Percentiles rank a stretch among this genome's conserved stretches.
phyloP scores from a whole-genome alignment of 2,888 invertebrate species.

The Apodemia duryi region DNA sequence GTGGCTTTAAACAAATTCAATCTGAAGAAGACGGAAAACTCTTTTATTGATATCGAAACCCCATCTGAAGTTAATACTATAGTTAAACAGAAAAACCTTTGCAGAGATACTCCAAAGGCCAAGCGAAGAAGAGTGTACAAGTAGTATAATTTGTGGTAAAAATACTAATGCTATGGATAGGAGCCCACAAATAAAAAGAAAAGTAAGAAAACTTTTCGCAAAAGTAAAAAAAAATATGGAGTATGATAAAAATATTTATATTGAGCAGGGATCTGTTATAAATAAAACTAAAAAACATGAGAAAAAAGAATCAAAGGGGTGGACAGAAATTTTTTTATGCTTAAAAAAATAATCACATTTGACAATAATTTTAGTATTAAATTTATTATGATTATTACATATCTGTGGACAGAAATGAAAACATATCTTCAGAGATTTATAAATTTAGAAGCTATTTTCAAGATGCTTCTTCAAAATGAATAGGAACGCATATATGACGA shows the following conservation, averaged over 20 bases:
- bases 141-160: not conserved
- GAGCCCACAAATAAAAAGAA: too few relatives aligned
- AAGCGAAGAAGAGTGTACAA: not conserved
- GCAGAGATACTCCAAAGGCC: constrained; percentile 1
- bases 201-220: too few relatives aligned
- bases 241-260: too few relatives aligned
- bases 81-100: not conserved
- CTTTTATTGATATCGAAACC: not conserved
- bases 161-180: not conserved
- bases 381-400: not conserved
- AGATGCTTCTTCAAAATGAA: too few relatives aligned
- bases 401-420: not conserved
- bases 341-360: not conserved
- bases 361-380: not conserved
- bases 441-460: too few relatives aligned
- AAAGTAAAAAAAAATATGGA: too few relatives aligned
- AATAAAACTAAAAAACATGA: not conserved
- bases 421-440: not conserved
- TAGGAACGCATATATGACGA: too few relatives aligned
- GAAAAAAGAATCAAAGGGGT: too few relatives aligned
- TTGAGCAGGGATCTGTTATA: not conserved
- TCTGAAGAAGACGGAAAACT: not conserved
- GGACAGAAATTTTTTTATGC: not conserved
- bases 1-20: not conserved
- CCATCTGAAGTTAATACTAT: constrained; percentile 2